These are phyloP conservation scores for Paramormyrops hopkinsi DNA, from an alignment of 2,797 vertebrate genomes.

Conservation along the genomic window DNA sequence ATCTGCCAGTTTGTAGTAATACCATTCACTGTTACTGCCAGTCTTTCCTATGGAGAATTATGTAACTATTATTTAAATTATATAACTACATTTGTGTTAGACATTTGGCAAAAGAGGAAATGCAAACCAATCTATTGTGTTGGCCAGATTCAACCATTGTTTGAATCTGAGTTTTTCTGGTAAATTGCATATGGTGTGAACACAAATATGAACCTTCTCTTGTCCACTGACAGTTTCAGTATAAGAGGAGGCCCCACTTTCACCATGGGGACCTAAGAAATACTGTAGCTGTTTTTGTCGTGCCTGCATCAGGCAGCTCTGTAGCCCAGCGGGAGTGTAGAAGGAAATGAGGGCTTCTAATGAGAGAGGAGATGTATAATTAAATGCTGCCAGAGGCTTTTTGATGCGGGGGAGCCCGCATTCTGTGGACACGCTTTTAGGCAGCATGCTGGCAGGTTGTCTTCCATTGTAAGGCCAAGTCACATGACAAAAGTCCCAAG, in stretches of 20 bases:
- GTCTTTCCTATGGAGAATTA: background rate
- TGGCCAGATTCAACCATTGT: background rate
- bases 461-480: background rate
- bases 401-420: constrained; percentile 3
- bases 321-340: background rate
- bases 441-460: constrained; percentile 8
- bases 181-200: background rate
- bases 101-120: background rate
- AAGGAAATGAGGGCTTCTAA: constrained; percentile 14
- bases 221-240: background rate
- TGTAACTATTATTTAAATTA: background rate
- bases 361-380: constrained; percentile 31
- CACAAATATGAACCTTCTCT: background rate
- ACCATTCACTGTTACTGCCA: background rate
- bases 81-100: background rate
- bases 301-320: background rate
- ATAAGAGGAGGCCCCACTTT: background rate
- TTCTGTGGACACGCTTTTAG: constrained; percentile 15
- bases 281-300: background rate
- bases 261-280: background rate
- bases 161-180: background rate
- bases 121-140: background rate
- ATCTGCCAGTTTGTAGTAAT: background rate
- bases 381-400: constrained; percentile 24
- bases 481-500: constrained; percentile 19